A percentile compares a stretch with the other conserved stretches of the same genome.
Evolutionary conservation across 2,113 vertebrate genomes (phyloP).

Genomic region (Stigmatopora argus): DNA sequence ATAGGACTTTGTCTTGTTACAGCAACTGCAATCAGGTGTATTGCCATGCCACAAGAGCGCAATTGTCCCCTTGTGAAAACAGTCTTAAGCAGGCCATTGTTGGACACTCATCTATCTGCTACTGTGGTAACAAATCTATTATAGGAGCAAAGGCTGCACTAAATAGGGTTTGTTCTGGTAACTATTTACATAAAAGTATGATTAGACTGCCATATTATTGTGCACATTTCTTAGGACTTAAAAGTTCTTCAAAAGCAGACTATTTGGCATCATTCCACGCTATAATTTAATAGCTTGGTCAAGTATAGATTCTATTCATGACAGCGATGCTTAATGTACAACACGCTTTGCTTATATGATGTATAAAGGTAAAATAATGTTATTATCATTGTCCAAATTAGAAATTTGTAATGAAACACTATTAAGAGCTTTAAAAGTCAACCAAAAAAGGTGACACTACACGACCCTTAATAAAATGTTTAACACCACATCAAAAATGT

Average conservation of each 20-base stretch:
- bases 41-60: conserved; percentile 45
- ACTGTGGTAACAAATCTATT: conserved; percentile 58
- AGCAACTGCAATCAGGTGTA: conserved; percentile 49
- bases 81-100: conserved; percentile 48
- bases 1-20: conserved; percentile 36
- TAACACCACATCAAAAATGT: no score
- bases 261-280: conserved; percentile 31
- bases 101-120: conserved; percentile 45
- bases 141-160: conserved; percentile 40
- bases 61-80: conserved; percentile 44
- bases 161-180: conserved; percentile 31
- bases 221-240: conserved; percentile 30
- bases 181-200: conserved; percentile 46
- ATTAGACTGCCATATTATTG: conserved; percentile 43
- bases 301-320: conserved; percentile 31
- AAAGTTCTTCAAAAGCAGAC: conserved; percentile 39
- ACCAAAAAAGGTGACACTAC: no score
- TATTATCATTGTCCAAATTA: no score
- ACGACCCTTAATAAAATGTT: no score
- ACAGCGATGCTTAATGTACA: not conserved
- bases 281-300: conserved; percentile 52
- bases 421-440: not conserved
- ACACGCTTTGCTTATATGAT: no score
- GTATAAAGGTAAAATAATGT: no score
- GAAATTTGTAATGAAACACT: not conserved